Percentiles rank a stretch among this genome's conserved stretches.
Conservation (phyloP, 2,113 vertebrate genomes). For the Gobius niger region DNA sequence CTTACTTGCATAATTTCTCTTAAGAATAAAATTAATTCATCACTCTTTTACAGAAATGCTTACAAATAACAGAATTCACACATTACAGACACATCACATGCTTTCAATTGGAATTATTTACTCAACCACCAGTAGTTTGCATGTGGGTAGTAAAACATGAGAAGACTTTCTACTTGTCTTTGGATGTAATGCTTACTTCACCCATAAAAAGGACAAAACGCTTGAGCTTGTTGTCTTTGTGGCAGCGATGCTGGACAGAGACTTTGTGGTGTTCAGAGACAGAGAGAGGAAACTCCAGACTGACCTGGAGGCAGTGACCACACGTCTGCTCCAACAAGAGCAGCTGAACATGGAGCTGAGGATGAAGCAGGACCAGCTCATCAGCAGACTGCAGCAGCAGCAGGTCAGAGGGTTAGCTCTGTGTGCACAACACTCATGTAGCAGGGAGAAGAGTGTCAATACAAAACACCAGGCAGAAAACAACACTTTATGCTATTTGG, state of each 20-base stretch:
- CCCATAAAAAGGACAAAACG: neutral
- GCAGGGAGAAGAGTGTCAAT: no score
- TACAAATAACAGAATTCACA: neutral
- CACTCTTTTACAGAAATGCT: neutral
- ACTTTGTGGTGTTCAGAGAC: conserved; percentile 64
- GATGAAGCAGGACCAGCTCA: conserved; percentile 51
- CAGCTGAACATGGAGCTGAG: conserved; percentile 62
- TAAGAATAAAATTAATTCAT: no score
- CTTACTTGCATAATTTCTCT: no score
- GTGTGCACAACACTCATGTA: no score
- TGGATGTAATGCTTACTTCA: neutral
- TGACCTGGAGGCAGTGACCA: conserved; percentile 50
- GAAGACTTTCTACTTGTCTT: neutral
- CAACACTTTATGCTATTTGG: no score
- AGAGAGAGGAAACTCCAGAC: conserved; percentile 62
- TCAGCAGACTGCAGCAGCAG: conserved; percentile 47
- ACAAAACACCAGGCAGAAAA: no score
- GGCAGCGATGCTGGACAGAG: conserved; percentile 66
- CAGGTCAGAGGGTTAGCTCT: conserved; percentile 44
- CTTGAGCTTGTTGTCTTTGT: neutral
- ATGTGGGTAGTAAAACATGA: neutral
- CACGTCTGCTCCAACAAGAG: conserved; percentile 62
- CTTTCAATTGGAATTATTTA: neutral
- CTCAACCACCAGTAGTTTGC: neutral
- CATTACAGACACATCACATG: neutral